phyloP scores from a whole-genome alignment of 1,140 invertebrate species.

The Phenacoccus solenopsis region DNA sequence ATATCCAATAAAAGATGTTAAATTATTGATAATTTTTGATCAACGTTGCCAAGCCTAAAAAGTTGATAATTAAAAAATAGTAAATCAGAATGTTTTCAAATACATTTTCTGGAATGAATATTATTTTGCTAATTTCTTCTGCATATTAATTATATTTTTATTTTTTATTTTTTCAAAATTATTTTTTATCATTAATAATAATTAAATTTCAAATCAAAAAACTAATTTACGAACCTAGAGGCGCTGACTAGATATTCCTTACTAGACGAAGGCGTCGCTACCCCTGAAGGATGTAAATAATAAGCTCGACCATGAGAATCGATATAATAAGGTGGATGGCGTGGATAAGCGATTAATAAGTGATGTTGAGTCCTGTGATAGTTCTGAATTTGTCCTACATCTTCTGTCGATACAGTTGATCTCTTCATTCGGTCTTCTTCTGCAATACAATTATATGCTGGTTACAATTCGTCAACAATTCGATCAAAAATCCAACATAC shows the following conservation, averaged over 20 bases:
- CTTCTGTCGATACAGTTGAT: constrained; percentile 54
- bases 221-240: constrained; percentile 24
- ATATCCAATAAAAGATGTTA: no score
- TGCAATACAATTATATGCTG: not conserved
- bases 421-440: constrained; percentile 27
- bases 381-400: constrained; percentile 44
- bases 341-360: constrained; percentile 41
- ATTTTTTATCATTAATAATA: no score
- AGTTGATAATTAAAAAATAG: no score
- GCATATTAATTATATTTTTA: no score
- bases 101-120: no score
- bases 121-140: no score
- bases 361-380: constrained; percentile 40
- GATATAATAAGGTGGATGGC: constrained; percentile 45
- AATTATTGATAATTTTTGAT: no score
- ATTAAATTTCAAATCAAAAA: not conserved
- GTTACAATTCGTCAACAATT: not conserved
- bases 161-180: no score
- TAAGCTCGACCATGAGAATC: constrained; percentile 50
- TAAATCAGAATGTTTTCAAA: no score
- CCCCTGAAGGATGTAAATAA: constrained; percentile 39
- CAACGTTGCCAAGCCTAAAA: no score
- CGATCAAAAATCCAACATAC: not conserved
- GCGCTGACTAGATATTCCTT: constrained; percentile 27
- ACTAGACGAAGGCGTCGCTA: constrained; percentile 24